These are phyloP conservation scores for Cetoscarus ocellatus DNA, from an alignment of 2,797 vertebrate genomes.

Conservation along the genomic window DNA sequence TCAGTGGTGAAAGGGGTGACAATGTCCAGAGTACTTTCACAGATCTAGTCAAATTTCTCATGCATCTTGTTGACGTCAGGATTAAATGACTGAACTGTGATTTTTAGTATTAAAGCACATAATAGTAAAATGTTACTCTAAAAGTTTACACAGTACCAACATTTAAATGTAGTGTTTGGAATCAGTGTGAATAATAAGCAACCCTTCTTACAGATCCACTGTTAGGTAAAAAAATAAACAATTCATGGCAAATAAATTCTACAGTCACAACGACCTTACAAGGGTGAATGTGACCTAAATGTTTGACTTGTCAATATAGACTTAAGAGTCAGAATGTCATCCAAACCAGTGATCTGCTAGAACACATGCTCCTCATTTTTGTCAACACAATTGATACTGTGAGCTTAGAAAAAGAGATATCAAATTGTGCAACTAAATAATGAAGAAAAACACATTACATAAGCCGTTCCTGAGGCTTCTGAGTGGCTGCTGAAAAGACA, in stretches of 20 bases:
- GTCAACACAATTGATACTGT: conserved; percentile 12
- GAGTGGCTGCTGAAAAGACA: conserved; percentile 7
- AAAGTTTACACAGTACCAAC: background rate
- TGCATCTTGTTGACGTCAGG: too few species aligned
- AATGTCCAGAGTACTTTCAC: too few species aligned
- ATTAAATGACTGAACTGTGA: too few species aligned
- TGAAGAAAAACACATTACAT: conserved; percentile 4
- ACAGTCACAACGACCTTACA: conserved; percentile 48
- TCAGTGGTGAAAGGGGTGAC: too few species aligned
- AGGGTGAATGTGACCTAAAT: conserved; percentile 62
- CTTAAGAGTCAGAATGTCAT: conserved; percentile 47
- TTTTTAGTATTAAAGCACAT: too few species aligned
- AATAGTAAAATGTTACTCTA: too few species aligned
- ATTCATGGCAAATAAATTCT: conserved; percentile 46
- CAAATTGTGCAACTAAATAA: background rate
- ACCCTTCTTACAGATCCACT: background rate
- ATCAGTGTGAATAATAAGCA: background rate
- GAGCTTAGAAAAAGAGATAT: conserved; percentile 15
- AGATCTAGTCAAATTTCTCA: too few species aligned
- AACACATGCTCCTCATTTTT: conserved; percentile 7
- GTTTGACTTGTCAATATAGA: conserved; percentile 57
- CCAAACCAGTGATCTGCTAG: conserved; percentile 31
- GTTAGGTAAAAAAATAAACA: conserved; percentile 56
- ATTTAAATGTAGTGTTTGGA: background rate
- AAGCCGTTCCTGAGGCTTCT: conserved; percentile 12